phyloP scores from a whole-genome alignment of 2,113 vertebrate genomes.

The Chaetura pelagica region DNA sequence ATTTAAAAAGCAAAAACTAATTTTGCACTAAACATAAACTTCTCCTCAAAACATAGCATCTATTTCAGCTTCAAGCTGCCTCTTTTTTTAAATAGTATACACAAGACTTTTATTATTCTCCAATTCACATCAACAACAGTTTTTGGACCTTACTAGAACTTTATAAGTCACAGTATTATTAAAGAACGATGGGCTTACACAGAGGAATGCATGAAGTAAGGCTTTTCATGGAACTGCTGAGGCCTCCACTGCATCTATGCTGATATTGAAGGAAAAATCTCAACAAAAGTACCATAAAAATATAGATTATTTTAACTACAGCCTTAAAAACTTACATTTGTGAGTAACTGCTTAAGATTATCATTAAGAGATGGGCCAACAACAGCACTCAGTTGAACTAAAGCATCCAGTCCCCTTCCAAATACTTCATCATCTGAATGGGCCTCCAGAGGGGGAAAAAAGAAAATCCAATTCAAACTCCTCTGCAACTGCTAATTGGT shows the following conservation, averaged over 20 bases:
- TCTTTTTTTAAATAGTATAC: neutral
- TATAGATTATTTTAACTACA: neutral
- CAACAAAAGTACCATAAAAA: neutral
- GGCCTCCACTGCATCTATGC: neutral
- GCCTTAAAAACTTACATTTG: slow-evolving; percentile 74
- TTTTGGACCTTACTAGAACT: neutral
- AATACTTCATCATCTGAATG: slow-evolving; percentile 79
- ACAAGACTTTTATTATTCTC: neutral
- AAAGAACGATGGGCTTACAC: neutral
- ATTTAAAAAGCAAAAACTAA: neutral
- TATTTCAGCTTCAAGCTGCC: neutral
- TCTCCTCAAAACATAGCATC: neutral
- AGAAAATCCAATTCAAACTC: neutral
- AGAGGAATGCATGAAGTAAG: neutral
- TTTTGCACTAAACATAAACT: neutral
- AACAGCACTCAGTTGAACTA: slow-evolving; percentile 78
- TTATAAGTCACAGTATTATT: neutral
- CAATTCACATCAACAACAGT: rapidly evolving
- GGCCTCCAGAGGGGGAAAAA: slow-evolving; percentile 38
- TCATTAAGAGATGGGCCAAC: slow-evolving; percentile 79
- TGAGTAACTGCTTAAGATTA: slow-evolving; percentile 82
- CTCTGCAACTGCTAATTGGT: neutral
- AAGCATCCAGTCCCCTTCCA: slow-evolving; percentile 76
- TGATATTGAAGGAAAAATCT: neutral
- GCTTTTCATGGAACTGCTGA: neutral